Evolutionary conservation across 2,888 invertebrate species (phyloP).

Genomic region (Nomada goodeniana): DNA sequence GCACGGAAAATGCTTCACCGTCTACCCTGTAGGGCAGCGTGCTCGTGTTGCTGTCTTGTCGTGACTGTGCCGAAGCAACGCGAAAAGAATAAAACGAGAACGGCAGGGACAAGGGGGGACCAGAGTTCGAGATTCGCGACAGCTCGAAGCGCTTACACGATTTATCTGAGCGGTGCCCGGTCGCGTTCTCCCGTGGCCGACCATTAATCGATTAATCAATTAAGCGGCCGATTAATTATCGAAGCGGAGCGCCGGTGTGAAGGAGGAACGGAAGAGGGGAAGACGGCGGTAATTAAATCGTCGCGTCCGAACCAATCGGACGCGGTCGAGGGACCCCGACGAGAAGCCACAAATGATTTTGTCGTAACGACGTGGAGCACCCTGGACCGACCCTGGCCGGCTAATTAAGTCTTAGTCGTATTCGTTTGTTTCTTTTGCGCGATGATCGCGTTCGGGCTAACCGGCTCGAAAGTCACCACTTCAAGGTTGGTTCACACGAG

Average conservation of each 20-base stretch:
- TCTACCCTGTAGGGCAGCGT: constrained; percentile 31
- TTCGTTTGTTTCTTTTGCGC: constrained; percentile 66
- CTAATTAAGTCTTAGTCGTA: constrained; percentile 75
- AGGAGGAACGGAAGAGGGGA: constrained; percentile 41
- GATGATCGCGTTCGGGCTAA: constrained; percentile 61
- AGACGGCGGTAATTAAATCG: constrained; percentile 76
- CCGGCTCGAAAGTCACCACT: constrained; percentile 66
- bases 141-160: constrained; percentile 57
- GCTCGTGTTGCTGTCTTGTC: constrained; percentile 61
- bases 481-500: constrained; percentile 67
- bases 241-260: constrained; percentile 60
- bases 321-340: constrained; percentile 67
- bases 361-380: constrained; percentile 73
- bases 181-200: constrained; percentile 53
- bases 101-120: constrained; percentile 20
- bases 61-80: constrained; percentile 25
- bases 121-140: constrained; percentile 56
- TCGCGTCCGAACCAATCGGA: constrained; percentile 75
- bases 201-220: constrained; percentile 78
- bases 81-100: neutral
- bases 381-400: constrained; percentile 60
- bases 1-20: constrained; percentile 30
- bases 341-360: constrained; percentile 74
- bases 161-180: constrained; percentile 59
- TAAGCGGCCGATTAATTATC: constrained; percentile 77